Evolutionary conservation across 1,140 invertebrate genomes (phyloP).

Genomic region (Venturia canescens): DNA sequence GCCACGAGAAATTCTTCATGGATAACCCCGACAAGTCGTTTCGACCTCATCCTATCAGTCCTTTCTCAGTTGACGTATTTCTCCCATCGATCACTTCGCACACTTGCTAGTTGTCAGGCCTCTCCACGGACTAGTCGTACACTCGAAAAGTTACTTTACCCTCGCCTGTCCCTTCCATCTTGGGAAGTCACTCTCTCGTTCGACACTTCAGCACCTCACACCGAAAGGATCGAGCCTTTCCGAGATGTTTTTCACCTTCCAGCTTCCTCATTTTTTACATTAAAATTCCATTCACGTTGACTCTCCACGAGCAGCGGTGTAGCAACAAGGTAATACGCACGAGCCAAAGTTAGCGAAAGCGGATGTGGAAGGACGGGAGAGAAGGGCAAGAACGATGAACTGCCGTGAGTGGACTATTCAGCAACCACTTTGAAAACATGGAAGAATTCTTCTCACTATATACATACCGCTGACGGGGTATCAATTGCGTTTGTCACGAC

Average conservation of each 20-base stretch:
- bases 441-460: slow-evolving; percentile 26
- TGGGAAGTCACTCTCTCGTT: slow-evolving; percentile 53
- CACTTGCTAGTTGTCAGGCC: slow-evolving; percentile 5
- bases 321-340: slow-evolving; percentile 50
- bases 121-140: background rate
- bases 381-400: slow-evolving; percentile 1
- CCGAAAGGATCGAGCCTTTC: slow-evolving; percentile 56
- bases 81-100: slow-evolving; percentile 43
- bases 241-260: slow-evolving; percentile 47
- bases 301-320: slow-evolving; percentile 53
- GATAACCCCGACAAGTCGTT: background rate
- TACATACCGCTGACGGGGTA: slow-evolving; percentile 21
- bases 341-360: slow-evolving; percentile 19
- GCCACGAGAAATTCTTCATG: background rate
- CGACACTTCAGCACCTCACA: slow-evolving; percentile 43
- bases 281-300: slow-evolving; percentile 62
- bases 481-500: slow-evolving; percentile 35
- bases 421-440: slow-evolving; percentile 35
- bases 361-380: slow-evolving; percentile 6
- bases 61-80: slow-evolving; percentile 43
- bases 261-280: slow-evolving; percentile 54
- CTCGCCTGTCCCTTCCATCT: slow-evolving; percentile 3
- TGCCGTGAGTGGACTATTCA: slow-evolving; percentile 27
- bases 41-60: slow-evolving; percentile 38
- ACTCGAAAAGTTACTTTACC: background rate